Conservation (phyloP, 2,888 invertebrate genomes). For the Therioaphis trifolii region DNA sequence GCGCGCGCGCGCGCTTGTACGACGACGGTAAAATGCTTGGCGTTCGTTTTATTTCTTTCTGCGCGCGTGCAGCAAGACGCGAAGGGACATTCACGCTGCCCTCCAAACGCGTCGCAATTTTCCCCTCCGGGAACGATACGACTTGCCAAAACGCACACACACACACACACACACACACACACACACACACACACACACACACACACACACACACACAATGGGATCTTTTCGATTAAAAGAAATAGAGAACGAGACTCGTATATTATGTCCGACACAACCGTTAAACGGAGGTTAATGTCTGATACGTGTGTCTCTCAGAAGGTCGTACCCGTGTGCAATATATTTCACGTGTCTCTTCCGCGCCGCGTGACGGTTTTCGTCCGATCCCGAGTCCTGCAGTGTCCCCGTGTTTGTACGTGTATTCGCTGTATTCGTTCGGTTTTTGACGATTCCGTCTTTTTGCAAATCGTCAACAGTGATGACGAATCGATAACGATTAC, state of each 20-base stretch:
- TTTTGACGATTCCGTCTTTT: no score
- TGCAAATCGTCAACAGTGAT: no score
- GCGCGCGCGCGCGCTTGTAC: no score
- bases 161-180: background rate
- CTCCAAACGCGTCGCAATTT: background rate
- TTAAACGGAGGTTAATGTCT: conserved; percentile 28
- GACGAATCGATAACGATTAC: no score
- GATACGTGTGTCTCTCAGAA: conserved; percentile 7
- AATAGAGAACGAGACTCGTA: background rate
- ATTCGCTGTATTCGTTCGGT: no score
- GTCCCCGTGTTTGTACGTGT: no score
- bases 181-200: background rate
- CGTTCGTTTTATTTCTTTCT: conserved; percentile 17
- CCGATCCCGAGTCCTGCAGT: no score
- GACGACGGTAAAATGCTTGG: conserved; percentile 28
- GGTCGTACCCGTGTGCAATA: no score
- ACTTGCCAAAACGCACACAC: background rate
- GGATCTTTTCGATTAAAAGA: conserved; percentile 42
- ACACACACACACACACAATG: background rate
- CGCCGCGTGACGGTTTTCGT: no score
- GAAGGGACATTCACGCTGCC: background rate
- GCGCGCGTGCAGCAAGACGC: background rate
- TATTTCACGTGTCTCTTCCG: no score
- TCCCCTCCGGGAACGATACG: background rate
- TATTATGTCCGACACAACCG: background rate